Conservation (phyloP, 2,113 vertebrate genomes). For the Catagonus wagneri region DNA sequence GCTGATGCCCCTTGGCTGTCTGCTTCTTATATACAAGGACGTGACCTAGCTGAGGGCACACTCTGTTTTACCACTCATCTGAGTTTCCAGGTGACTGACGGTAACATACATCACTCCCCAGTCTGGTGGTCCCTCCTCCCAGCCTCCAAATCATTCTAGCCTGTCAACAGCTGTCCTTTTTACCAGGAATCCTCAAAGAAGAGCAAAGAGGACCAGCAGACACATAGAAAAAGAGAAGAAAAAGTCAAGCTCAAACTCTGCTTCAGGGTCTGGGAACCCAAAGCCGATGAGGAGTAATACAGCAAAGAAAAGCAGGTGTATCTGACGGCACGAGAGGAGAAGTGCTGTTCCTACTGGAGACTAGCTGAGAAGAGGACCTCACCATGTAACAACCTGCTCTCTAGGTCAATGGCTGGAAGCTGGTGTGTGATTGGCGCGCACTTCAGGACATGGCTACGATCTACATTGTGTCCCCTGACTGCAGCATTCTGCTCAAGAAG, state of each 20-base stretch:
- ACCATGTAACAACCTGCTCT: neutral
- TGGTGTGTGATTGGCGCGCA: neutral
- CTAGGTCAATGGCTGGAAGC: neutral
- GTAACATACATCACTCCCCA: neutral
- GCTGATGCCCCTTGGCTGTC: neutral
- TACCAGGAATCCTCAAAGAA: neutral
- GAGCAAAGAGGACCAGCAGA: neutral
- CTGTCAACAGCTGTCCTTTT: neutral
- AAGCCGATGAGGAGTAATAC: neutral
- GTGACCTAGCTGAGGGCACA: neutral
- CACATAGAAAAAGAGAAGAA: neutral
- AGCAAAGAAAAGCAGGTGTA: rapidly evolving
- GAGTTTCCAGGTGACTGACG: neutral
- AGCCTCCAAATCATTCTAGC: neutral
- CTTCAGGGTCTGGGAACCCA: neutral
- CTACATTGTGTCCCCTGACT: neutral
- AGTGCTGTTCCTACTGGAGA: no score
- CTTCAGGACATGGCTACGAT: neutral
- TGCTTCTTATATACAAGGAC: neutral
- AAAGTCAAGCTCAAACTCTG: neutral
- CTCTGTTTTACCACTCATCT: neutral
- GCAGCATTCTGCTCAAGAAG: neutral
- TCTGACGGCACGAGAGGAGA: neutral
- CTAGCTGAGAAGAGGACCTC: neutral
- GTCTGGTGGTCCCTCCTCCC: neutral